A percentile compares a stretch with the other conserved stretches of the same genome.
Evolutionary conservation across 2,113 vertebrate species (phyloP).

Genomic region (Cercopithecus mona): DNA sequence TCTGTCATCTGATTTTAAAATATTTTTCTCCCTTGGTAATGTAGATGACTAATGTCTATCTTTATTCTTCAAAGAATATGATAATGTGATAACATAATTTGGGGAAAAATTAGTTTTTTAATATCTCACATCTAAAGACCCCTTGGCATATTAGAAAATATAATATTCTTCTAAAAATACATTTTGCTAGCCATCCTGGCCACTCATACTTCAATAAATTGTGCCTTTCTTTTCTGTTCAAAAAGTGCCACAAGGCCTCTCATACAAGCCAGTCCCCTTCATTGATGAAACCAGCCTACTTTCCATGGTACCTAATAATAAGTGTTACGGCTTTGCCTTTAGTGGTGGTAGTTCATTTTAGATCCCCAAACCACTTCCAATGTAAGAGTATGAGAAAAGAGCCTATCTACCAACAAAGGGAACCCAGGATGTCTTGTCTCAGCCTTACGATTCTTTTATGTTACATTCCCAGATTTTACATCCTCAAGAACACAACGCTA

Average conservation of each 20-base stretch:
- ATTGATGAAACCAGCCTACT: background rate
- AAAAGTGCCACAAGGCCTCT: background rate
- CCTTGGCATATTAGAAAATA: slow-evolving; percentile 51
- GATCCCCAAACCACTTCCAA: background rate
- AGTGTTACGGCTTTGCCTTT: background rate
- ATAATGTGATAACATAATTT: slow-evolving; percentile 64
- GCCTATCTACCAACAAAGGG: background rate
- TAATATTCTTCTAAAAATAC: slow-evolving; percentile 40
- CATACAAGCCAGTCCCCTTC: background rate
- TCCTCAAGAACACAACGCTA: background rate
- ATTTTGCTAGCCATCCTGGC: slow-evolving; percentile 43
- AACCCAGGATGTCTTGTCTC: background rate
- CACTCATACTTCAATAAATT: slow-evolving; percentile 20
- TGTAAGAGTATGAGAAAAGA: background rate
- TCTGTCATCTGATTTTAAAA: slow-evolving; percentile 71
- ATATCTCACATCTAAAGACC: slow-evolving; percentile 23
- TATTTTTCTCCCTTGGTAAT: slow-evolving; percentile 62
- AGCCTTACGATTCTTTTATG: background rate
- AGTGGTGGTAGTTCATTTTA: background rate
- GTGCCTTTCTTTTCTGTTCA: slow-evolving; percentile 45
- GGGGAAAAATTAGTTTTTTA: slow-evolving; percentile 42
- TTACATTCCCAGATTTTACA: background rate
- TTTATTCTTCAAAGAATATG: slow-evolving; percentile 61
- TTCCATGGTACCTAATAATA: background rate
- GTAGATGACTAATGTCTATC: slow-evolving; percentile 64